Percentiles rank a stretch among this genome's conserved stretches.
phyloP scores from a whole-genome alignment of 2,888 invertebrate genomes.

The Piscicola geometra region DNA sequence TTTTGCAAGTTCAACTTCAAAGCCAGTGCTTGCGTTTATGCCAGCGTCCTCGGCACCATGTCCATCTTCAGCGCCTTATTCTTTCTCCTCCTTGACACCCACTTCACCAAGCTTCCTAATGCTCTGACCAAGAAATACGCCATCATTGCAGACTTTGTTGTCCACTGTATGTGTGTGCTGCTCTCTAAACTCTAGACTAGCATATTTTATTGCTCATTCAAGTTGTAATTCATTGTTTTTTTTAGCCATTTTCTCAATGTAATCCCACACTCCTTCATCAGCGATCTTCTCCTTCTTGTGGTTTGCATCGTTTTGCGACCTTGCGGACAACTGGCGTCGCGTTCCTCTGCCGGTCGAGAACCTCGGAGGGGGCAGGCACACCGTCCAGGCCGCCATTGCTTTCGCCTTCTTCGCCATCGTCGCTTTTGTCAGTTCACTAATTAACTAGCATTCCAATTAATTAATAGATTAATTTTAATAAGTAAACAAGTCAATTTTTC shows the following conservation, averaged over 20 bases:
- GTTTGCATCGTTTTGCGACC: neutral
- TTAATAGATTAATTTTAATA: too few relatives aligned
- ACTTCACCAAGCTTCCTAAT: neutral
- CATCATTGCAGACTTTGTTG: neutral
- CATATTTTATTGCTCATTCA: too few relatives aligned
- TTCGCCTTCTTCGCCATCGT: conserved; percentile 5
- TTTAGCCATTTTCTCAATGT: too few relatives aligned
- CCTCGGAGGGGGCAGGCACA: conserved; percentile 12
- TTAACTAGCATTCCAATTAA: too few relatives aligned
- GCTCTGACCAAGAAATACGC: neutral
- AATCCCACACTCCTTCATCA: too few relatives aligned
- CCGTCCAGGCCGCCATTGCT: conserved; percentile 2
- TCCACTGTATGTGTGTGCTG: neutral
- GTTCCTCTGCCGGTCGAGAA: neutral
- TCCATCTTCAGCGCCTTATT: neutral
- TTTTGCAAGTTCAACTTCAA: conserved; percentile 2
- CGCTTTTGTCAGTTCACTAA: neutral
- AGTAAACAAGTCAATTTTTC: too few relatives aligned
- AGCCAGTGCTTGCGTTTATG: neutral
- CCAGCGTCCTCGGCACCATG: neutral
- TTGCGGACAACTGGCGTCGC: conserved; percentile 5
- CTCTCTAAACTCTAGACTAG: neutral
- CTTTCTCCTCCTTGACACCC: neutral
- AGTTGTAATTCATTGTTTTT: too few relatives aligned
- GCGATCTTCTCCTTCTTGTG: neutral